Conservation (phyloP, 2,888 invertebrate species). For the Graphium colonna region DNA sequence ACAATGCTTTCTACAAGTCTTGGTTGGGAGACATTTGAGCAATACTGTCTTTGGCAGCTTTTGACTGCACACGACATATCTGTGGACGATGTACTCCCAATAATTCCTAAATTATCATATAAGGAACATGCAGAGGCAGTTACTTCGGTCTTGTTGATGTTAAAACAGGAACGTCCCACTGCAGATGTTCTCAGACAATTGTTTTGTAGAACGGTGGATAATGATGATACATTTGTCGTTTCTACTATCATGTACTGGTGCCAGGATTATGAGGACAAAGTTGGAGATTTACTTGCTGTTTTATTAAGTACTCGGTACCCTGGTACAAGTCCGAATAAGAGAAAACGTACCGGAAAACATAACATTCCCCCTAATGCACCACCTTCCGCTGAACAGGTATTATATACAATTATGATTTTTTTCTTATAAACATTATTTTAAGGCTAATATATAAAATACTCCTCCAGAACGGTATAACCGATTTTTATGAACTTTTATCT, state of each 20-base stretch:
- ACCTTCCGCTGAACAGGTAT: constrained; percentile 88
- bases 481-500: no score
- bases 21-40: constrained; percentile 98
- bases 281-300: constrained; percentile 89
- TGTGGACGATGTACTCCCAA: constrained; percentile 91
- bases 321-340: constrained; percentile 93
- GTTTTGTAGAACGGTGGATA: constrained; percentile 86
- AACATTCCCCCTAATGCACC: constrained; percentile 84
- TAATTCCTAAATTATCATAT: constrained; percentile 87
- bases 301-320: constrained; percentile 91
- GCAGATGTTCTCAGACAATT: constrained; percentile 91
- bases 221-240: constrained; percentile 93
- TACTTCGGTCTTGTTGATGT: constrained; percentile 92
- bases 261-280: constrained; percentile 93
- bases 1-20: constrained; percentile 90
- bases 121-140: constrained; percentile 95
- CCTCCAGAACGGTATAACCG: no score
- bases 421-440: constrained; percentile 1
- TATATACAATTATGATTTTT: constrained; percentile 27
- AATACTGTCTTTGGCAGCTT: constrained; percentile 98
- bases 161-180: constrained; percentile 95
- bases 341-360: constrained; percentile 90
- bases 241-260: constrained; percentile 97
- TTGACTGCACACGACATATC: constrained; percentile 96
- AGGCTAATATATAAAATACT: not conserved